Evolutionary conservation across 2,797 vertebrate species (phyloP), one percentile per base, ranked within the genome.

Genomic region (Mionectes olivaceus): DNA sequence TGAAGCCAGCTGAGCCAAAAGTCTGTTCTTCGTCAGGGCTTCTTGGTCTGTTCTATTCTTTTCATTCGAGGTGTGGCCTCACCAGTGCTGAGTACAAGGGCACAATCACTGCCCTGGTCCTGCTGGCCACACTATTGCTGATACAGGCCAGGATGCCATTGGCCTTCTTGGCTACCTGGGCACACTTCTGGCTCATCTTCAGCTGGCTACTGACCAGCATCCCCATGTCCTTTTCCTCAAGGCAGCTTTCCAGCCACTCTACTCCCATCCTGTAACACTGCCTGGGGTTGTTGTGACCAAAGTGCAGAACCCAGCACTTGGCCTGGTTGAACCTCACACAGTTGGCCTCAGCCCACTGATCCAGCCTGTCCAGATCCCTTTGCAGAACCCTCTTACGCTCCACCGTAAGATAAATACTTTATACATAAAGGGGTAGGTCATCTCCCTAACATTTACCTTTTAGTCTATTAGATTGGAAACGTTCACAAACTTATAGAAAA

Each of bases 11-110:
- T 71, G 71, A 83, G 89, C 89, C 83, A 77, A 44, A 39, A 95
- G 63, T 86, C 94, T 96, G 94, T 74, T 97, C 92, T 97, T 88
- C 91, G 91, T 96, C 94, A 90, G 46, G 55, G 24, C 63, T 92
- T 78, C 87, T 93, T 91, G 83, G 30, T 91, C 69, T 93, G 41
- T 63, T 87, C 92, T 60, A 41, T 67, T 25, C 55, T 67, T 71
- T 49, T 17, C n/a, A 60, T 50, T 77, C 0, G 1, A 61, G 64
- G 25, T 81, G 35, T 0, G 0, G 59, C 25, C 30, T 77, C 47
- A 61, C 28, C 30, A 71, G 47, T 10, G 37, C 37, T 0, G 0
- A 71, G 25, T 8, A 65, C 5, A 43, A 15, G 10, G 17, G 19
- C 2, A 39, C 2, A 4, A 32, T 68, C 39, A 3, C 28, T 52